Percentiles rank a stretch among this genome's conserved stretches.
Conservation (phyloP, 1,140 invertebrate genomes). For the Mizuhopecten yessoensis region DNA sequence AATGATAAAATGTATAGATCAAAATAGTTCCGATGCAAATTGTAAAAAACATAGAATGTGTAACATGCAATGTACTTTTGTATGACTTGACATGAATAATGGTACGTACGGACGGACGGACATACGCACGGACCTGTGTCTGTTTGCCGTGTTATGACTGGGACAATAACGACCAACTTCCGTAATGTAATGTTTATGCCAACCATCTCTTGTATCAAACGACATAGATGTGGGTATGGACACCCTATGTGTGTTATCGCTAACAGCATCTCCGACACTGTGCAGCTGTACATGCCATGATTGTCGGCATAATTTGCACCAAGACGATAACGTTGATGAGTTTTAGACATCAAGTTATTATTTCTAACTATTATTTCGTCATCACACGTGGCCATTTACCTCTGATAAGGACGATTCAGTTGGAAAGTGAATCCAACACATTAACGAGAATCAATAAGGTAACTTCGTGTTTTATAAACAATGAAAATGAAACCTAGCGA, state of each 20-base stretch:
- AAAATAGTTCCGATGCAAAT: too few species aligned
- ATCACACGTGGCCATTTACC: not conserved
- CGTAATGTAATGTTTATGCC: not conserved
- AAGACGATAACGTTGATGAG: conserved; percentile 11
- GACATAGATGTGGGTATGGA: not conserved
- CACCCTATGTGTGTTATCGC: not conserved
- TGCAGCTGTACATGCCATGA: not conserved
- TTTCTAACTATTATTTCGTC: not conserved
- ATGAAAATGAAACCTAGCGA: too few species aligned
- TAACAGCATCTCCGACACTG: not conserved
- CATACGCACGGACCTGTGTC: too few species aligned
- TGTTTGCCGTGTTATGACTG: not conserved
- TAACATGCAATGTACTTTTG: too few species aligned
- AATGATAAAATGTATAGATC: too few species aligned
- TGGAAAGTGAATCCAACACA: not conserved
- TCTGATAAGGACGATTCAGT: not conserved
- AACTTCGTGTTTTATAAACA: too few species aligned
- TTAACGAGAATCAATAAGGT: not conserved
- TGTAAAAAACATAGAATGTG: too few species aligned
- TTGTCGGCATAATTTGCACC: not conserved
- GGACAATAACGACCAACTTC: not conserved
- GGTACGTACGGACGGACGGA: too few species aligned
- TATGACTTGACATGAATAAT: too few species aligned
- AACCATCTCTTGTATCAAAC: not conserved
- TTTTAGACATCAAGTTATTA: not conserved